These are phyloP conservation scores for Acanthurus tractus DNA, from an alignment of 2,797 vertebrate genomes.

Conservation along the genomic window DNA sequence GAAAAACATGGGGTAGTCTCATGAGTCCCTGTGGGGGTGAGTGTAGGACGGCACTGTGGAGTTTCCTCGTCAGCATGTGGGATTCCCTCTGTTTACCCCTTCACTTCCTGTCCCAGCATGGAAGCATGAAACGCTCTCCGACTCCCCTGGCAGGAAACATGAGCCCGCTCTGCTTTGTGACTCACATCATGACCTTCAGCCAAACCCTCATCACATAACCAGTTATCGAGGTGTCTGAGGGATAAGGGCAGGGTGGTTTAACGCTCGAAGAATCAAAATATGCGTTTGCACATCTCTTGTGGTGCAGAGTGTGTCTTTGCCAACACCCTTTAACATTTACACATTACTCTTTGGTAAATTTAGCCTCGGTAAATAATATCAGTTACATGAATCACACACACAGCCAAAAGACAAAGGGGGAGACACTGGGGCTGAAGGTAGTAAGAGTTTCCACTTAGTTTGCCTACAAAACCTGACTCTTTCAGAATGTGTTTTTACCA, in stretches of 20 bases:
- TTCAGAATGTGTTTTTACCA: not conserved
- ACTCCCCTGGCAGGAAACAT: conserved; percentile 71
- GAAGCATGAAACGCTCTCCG: conserved; percentile 65
- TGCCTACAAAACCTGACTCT: too few species aligned
- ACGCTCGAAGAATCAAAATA: conserved; percentile 44
- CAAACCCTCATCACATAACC: conserved; percentile 58
- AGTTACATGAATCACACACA: not conserved
- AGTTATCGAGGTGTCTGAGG: conserved; percentile 42
- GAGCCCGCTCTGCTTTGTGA: conserved; percentile 67
- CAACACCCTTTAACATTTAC: conserved; percentile 11
- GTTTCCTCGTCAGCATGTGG: conserved; percentile 76
- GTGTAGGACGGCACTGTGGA: conserved; percentile 62
- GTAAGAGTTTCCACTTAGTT: not conserved
- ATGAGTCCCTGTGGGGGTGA: conserved; percentile 51
- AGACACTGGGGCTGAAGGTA: not conserved
- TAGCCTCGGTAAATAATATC: not conserved
- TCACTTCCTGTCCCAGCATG: conserved; percentile 79
- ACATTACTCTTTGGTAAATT: conserved; percentile 16
- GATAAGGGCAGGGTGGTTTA: conserved; percentile 31
- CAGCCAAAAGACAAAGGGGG: not conserved
- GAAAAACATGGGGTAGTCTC: conserved; percentile 22
- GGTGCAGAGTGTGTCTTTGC: conserved; percentile 2
- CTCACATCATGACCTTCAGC: conserved; percentile 71
- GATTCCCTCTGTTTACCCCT: conserved; percentile 84
- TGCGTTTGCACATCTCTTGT: not conserved